phyloP scores from a whole-genome alignment of 23 tunicate species.

The Ascidia mentula region DNA sequence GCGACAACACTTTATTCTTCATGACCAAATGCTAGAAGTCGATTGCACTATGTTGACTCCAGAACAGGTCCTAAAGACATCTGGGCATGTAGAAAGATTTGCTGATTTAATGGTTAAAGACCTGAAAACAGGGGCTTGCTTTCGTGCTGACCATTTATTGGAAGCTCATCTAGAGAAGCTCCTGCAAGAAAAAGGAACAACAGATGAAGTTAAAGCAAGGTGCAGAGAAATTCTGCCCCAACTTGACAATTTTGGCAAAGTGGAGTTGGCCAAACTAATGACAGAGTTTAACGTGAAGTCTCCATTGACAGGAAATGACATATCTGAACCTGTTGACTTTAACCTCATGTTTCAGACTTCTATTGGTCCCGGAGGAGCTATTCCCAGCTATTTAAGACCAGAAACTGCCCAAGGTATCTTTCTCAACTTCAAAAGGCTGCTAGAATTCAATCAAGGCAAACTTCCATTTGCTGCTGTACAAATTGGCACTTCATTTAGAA shows the following conservation, averaged over 20 bases:
- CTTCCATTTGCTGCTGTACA: conserved; percentile 97
- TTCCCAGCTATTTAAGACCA: conserved; percentile 86
- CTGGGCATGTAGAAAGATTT: conserved; percentile 98
- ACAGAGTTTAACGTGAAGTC: conserved; percentile 78
- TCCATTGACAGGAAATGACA: conserved; percentile 77
- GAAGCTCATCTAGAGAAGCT: conserved; percentile 73
- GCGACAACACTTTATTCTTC: conserved; percentile 83
- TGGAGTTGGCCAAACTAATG: conserved; percentile 60
- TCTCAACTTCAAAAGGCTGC: conserved; percentile 85
- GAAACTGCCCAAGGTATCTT: conserved; percentile 99
- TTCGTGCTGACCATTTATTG: conserved; percentile 91
- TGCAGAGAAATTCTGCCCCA: conserved; percentile 49
- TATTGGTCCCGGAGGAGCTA: conserved; percentile 91
- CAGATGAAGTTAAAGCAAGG: conserved; percentile 67
- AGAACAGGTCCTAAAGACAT: conserved; percentile 67
- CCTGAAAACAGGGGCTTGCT: conserved; percentile 85
- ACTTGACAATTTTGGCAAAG: conserved; percentile 80
- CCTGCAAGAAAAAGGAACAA: conserved; percentile 59
- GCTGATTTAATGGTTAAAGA: conserved; percentile 99
- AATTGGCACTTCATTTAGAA: conserved; percentile 94
- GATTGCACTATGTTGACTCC: conserved; percentile 99
- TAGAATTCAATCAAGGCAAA: conserved; percentile 94
- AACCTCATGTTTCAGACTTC: conserved; percentile 91
- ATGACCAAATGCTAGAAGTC: conserved; percentile 90
- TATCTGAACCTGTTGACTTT: conserved; percentile 90